Evolutionary conservation across 2,888 invertebrate genomes (phyloP).

Genomic region (Agriopis marginaria): DNA sequence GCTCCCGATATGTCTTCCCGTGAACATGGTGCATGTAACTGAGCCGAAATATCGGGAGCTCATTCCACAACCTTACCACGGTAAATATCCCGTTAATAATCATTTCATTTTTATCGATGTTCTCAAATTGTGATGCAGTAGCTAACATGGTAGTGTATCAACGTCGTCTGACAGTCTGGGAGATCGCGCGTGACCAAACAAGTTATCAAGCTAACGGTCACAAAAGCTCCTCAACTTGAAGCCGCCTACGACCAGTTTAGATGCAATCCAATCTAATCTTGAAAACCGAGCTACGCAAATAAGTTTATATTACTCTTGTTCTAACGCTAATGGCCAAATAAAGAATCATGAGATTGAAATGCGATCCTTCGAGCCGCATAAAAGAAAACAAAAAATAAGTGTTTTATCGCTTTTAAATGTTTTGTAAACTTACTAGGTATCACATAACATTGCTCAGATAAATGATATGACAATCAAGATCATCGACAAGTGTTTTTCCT

Average conservation of each 20-base stretch:
- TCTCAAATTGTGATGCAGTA: not conserved
- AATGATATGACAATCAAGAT: not conserved
- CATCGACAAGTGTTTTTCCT: slow-evolving; percentile 1
- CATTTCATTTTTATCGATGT: no score
- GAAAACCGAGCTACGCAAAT: no score
- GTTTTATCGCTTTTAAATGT: not conserved
- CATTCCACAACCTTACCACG: no score
- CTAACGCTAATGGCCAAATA: not conserved
- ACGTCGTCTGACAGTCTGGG: slow-evolving; percentile 22
- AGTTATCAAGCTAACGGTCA: slow-evolving; percentile 25
- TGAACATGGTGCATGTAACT: no score
- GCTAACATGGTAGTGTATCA: slow-evolving; percentile 4
- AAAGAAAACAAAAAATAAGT: not conserved
- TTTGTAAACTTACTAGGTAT: not conserved
- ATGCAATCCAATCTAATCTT: slow-evolving; percentile 30
- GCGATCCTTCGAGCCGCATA: not conserved
- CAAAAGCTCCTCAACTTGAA: slow-evolving; percentile 36
- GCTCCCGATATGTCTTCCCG: no score
- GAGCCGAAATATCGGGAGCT: no score
- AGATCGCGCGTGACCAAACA: slow-evolving; percentile 23
- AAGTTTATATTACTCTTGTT: not conserved
- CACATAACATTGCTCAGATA: not conserved
- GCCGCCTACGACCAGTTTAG: slow-evolving; percentile 25
- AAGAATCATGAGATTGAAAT: not conserved
- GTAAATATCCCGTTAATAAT: no score